Conservation (phyloP, 2,797 vertebrate species). For the Tapirus indicus region DNA sequence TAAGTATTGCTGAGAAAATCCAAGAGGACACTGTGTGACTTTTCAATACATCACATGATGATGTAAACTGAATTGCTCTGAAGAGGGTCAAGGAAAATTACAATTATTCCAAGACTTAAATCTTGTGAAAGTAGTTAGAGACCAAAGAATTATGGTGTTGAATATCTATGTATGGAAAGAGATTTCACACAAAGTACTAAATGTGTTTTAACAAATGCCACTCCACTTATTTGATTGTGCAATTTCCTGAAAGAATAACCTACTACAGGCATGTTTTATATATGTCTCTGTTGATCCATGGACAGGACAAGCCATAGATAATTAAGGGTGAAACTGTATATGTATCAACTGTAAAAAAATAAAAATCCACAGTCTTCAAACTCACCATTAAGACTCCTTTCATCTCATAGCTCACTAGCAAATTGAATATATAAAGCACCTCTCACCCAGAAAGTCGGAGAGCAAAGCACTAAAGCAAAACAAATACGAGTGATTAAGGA, state of each 20-base stretch:
- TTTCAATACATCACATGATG: not conserved
- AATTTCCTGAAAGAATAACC: conserved; percentile 76
- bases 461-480: conserved; percentile 81
- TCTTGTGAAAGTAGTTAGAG: conserved; percentile 61
- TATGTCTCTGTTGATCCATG: conserved; percentile 65
- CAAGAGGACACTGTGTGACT: not conserved
- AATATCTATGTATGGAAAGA: conserved; percentile 19
- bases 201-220: conserved; percentile 66
- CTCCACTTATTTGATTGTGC: conserved; percentile 51
- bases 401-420: conserved; percentile 76
- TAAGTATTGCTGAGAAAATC: conserved; percentile 57
- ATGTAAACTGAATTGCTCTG: conserved; percentile 21
- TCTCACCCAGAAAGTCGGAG: conserved; percentile 78
- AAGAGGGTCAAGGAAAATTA: conserved; percentile 71
- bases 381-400: conserved; percentile 74
- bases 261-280: conserved; percentile 34
- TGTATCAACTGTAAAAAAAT: conserved; percentile 53
- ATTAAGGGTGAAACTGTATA: conserved; percentile 74
- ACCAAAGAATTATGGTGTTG: conserved; percentile 53
- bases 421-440: conserved; percentile 78
- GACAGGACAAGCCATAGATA: conserved; percentile 67
- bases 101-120: conserved; percentile 56
- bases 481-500: conserved; percentile 82
- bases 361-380: conserved; percentile 59
- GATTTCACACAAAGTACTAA: conserved; percentile 68